phyloP scores from a whole-genome alignment of 2,797 vertebrate genomes.

The Eulemur rubriventer region DNA sequence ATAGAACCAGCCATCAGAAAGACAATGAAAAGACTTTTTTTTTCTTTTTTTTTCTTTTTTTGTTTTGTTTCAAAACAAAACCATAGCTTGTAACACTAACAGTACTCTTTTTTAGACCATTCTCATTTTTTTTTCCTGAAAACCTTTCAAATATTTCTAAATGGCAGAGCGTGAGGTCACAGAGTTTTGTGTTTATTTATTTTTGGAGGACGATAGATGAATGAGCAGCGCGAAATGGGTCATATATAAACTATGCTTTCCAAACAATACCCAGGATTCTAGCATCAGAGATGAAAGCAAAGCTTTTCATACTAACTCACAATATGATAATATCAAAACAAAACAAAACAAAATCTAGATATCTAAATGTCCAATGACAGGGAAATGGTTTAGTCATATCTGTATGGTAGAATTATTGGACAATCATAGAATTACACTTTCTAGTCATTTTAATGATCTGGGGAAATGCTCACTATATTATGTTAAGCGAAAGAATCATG shows the following conservation, averaged over 20 bases:
- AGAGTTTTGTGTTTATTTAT: slow-evolving; percentile 9
- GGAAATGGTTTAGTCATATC: neutral
- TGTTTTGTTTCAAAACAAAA: slow-evolving; percentile 30
- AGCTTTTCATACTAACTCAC: neutral
- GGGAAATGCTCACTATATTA: neutral
- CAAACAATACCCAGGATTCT: neutral
- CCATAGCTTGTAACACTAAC: neutral
- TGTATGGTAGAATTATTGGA: neutral
- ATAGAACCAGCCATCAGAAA: neutral
- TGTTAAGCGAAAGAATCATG: neutral
- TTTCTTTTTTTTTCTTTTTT: neutral
- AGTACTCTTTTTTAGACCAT: neutral
- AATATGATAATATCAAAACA: neutral
- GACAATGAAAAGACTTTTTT: neutral
- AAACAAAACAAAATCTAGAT: neutral
- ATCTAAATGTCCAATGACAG: neutral
- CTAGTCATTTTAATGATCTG: neutral
- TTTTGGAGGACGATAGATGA: neutral
- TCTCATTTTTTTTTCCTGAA: neutral
- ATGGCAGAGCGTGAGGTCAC: neutral
- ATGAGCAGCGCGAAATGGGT: neutral
- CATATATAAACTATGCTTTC: neutral
- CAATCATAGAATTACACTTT: neutral
- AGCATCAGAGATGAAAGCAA: neutral
- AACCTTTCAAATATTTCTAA: slow-evolving; percentile 56